phyloP scores from a whole-genome alignment of 2,113 vertebrate species.

The Pao palembangensis region DNA sequence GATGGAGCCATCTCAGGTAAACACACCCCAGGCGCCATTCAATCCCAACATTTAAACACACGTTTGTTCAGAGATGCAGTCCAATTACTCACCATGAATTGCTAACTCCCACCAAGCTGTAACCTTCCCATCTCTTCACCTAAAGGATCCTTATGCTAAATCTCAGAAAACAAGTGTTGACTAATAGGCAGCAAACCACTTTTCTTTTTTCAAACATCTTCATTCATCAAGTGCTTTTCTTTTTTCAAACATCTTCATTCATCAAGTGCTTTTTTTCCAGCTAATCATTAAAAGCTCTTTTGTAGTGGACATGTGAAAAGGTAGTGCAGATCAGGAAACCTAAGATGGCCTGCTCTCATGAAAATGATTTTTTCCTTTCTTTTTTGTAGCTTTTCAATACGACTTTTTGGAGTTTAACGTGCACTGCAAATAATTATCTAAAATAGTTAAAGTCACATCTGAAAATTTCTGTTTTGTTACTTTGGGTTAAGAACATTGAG shows the following conservation, averaged over 20 bases:
- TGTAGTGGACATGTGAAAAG: constrained; percentile 14
- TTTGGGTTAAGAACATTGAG: too few relatives aligned
- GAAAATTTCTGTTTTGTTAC: too few relatives aligned
- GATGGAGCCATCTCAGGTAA: constrained; percentile 53
- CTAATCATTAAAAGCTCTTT: constrained; percentile 17
- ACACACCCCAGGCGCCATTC: constrained; percentile 65
- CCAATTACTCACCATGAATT: constrained; percentile 68
- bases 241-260: too few relatives aligned
- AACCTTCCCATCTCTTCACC: constrained; percentile 58
- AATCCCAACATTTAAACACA: constrained; percentile 60
- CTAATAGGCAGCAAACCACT: constrained; percentile 50
- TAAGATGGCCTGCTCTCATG: neutral
- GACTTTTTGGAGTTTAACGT: too few relatives aligned
- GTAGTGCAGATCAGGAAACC: constrained; percentile 21
- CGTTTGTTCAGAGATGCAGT: constrained; percentile 53
- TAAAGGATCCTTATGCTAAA: constrained; percentile 65
- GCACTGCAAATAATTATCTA: too few relatives aligned
- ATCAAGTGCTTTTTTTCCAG: too few relatives aligned
- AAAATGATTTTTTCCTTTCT: too few relatives aligned
- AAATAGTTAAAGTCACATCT: too few relatives aligned
- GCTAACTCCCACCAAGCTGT: constrained; percentile 54
- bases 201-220: constrained; percentile 40
- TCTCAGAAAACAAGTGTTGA: constrained; percentile 53
- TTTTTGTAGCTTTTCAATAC: too few relatives aligned
- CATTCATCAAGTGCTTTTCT: too few relatives aligned